Base-by-base conservation (phyloP, 1,140 invertebrate genomes). In the Pinna nobilis region DNA sequence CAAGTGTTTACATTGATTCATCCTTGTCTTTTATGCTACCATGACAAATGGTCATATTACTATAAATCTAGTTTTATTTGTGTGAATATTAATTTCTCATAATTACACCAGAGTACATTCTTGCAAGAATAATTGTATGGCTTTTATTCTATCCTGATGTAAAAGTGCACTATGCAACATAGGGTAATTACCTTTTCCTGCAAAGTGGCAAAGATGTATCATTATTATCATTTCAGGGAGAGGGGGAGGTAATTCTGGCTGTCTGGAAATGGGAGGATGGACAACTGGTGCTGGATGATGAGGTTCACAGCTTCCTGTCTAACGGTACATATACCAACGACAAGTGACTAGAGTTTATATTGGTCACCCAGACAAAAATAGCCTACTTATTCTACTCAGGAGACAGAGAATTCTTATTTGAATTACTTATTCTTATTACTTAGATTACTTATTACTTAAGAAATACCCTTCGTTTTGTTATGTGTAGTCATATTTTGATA, bases 221-320 rank as follows among this genome's bases (percentile, higher is more conserved):
- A 20, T 23, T 61, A 28, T 55, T 49, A 25, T 70, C 3, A 47
- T 47, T 44, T 20, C 37, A 82, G 80, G 80, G 80, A 33, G 39
- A 30, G 70, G 78, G 80, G 5, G 70, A 77, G 30, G 61, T 44
- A 28, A 63, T 76, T 9, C n/a, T 82, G 5, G 76, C 63, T 37
- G 70, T 76, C 33, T 82, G 80, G 80, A 49, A 47, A 13, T 75
- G 65, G 57, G 55, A 75, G 44, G 49, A 77, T 64, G 59, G 67
- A 49, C 28, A 65, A 20, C 30, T 70, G 30, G 33, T 66, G 13
- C 35, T 77, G 59, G 47, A 59, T 37, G 72, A 79, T 44, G 53
- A 71, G 44, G 53, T 76, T 18, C 25, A 41, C 30, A 71, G 66
- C 41, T 61, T 25, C n/a, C 35, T 73, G 23, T 32, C 61, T 15